Percentiles rank a stretch among this genome's conserved stretches.
phyloP scores from a whole-genome alignment of 1,140 invertebrate species.

The Drosophila lacertosa region DNA sequence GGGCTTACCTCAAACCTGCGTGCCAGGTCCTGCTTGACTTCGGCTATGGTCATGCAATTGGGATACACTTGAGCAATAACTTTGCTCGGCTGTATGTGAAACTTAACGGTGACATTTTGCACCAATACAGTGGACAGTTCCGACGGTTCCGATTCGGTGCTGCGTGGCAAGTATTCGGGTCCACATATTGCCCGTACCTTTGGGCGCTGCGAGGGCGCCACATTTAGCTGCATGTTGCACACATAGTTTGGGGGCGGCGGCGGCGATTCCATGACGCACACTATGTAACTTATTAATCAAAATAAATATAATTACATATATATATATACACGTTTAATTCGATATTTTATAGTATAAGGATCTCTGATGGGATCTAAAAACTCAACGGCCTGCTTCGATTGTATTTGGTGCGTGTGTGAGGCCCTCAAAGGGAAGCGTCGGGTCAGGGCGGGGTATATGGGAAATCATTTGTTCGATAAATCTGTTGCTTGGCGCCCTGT shows the following conservation, averaged over 20 bases:
- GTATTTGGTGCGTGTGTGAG: not conserved
- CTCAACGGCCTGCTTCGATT: slow-evolving; percentile 18
- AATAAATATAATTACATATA: slow-evolving; percentile 20
- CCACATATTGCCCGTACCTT: slow-evolving; percentile 28
- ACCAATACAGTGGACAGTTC: slow-evolving; percentile 45
- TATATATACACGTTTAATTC: slow-evolving; percentile 10
- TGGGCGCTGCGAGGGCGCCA: slow-evolving; percentile 44
- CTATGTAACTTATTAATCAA: slow-evolving; percentile 15
- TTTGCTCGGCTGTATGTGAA: slow-evolving; percentile 58
- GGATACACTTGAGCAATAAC: slow-evolving; percentile 82
- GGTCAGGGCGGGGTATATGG: slow-evolving; percentile 15
- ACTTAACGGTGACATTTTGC: slow-evolving; percentile 81
- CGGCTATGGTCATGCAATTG: slow-evolving; percentile 72
- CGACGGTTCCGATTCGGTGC: slow-evolving; percentile 47
- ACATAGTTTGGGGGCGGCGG: slow-evolving; percentile 35
- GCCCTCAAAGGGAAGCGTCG: not conserved
- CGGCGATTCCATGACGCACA: slow-evolving; percentile 41
- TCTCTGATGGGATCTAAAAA: slow-evolving; percentile 22
- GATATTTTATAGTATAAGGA: slow-evolving; percentile 13
- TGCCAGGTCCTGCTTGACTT: slow-evolving; percentile 75
- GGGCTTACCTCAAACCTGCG: slow-evolving; percentile 74
- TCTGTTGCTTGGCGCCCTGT: slow-evolving; percentile 65
- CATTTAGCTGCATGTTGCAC: slow-evolving; percentile 60
- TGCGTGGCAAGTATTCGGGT: slow-evolving; percentile 16
- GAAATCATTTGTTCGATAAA: slow-evolving; percentile 73